Base-by-base conservation (phyloP, 2,113 vertebrate genomes). In the Chaetodon trifascialis region DNA sequence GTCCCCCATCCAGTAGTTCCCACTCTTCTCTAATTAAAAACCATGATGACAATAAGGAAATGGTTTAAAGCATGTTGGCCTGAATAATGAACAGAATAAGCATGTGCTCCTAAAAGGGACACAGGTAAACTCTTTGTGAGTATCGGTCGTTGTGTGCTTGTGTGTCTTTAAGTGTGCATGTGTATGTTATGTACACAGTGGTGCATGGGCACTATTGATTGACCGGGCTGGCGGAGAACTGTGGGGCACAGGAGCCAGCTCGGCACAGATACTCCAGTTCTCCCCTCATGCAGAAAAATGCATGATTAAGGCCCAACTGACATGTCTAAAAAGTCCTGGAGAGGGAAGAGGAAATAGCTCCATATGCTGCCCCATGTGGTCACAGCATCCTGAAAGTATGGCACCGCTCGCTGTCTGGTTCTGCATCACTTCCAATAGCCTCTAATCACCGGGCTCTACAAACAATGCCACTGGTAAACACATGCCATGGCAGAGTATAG, bases 221-320 rank as follows among this genome's bases (percentile, higher is more conserved):
- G 87, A 87, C 77, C 79, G 87, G 44, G 69, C 82, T 85, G 79
- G 76, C 73, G 83, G 76, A 91, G 89, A 84, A 78, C 89, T 70
- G 40, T 40, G 60, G 88, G 91, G 80, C 89, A 92, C 80, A 79
- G 82, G 76, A 85, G 87, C 84, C 91, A 82, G 86, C 83, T 86
- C 56, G 72, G 89, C 84, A 83, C 73, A 80, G 86, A 89, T 82
- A 86, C 83, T 89, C 80, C 77, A 78, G 73, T 81, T 86, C 75
- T 91, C 90, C 82, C 69, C 78, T 93, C 92, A 93, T 91, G 93
- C 92, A 91, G 91, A 95, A 91, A 92, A 94, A 91, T 85, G 64
- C 86, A 83, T 69, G 82, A 92, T 93, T 87, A 91, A 84, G 89
- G 86, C 87, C 85, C 87, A 67, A 90, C 88, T 92, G 90, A 93